Evolutionary conservation across 1,140 invertebrate genomes (phyloP), one percentile per base, ranked within the genome.

Genomic region (Meloidogyne exigua): DNA sequence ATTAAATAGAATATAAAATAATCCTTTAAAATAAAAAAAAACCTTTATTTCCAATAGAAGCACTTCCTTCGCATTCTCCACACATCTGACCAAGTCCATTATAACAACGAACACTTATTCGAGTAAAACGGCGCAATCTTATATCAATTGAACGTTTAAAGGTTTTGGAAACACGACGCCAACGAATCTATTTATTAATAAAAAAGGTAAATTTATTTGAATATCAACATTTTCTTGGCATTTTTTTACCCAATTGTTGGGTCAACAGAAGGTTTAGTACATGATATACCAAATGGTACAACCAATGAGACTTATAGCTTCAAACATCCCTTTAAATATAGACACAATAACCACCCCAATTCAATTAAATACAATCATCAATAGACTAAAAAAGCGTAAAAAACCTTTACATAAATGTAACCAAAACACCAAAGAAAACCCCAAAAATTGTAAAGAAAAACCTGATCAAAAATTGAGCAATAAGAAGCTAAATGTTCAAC

Each of bases 101-200:
- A 49, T 85, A 86, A 10, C 86, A 74, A 32, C 83, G 70, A 12
- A 85, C 80, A 57, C 87, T 84, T 15, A 85, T 75, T 23, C 81
- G 83, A 5, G 79, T 83, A 64, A 75, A 85, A 21, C 68, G 49
- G 10, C 23, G 71, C n/a, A 85, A 32, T 26, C 85, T 63, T 28
- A 68, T 32, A 44, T 87, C 76, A 26, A 82, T 82, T 7, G 78
- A 83, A 32, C 49, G 28, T 64, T 72, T 66, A 62, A 85, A 85
- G 7, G 77, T 67, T 36, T 63, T 74, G 5, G 85, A 87, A 21
- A 85, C 85, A 9, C 85, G 75, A 76, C 81, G 67, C 85, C 85
- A 87, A 28, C 80, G 63, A 42, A 85, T 75, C 36, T 79, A 23
- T 32, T 32, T 62, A 72, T 26, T 39, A 32, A 64, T 63, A 21